Base-by-base conservation (phyloP, 2,113 vertebrate genomes). In the Centropristis striata region DNA sequence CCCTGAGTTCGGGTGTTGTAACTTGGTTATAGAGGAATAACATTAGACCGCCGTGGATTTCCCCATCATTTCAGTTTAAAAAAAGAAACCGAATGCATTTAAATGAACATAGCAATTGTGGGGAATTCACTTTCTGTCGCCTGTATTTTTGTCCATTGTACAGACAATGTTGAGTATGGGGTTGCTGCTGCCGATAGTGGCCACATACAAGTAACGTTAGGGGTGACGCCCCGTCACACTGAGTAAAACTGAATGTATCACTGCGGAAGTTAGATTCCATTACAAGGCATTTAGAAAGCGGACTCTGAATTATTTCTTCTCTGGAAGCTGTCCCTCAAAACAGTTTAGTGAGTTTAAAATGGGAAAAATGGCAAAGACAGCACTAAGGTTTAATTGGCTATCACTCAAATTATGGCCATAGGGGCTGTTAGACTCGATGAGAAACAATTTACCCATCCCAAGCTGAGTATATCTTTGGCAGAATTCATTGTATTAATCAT, bases 221-320 rank as follows among this genome's bases (percentile, higher is more conserved):
- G 93, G 94, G 94, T 92, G 94, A 95, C 94, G 94, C 94, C 95
- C 95, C 94, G 93, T 87, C 88, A 87, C 84, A 84, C 88, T 57
- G 67, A 79, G 80, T 78, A 28, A 69, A 88, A 84, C 66, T 82
- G 77, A 81, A 81, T 66, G 83, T 81, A 90, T 90, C 90, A 93
- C 90, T 94, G 94, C 94, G 94, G 94, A 95, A 96, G 94, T 94
- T 87, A 78, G 88, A 93, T 89, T 93, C 90, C 89, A 86, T 87
- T 89, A 85, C 84, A 75, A 80, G 50, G 76, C 86, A 60, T 84
- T 71, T 66, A 74, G 41, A 59, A 13, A 66, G 66, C 79, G 84
- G 76, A 67, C 59, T 53, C 41, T 4, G 68, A 8, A 20, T 51
- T 5, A 57, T 54, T 39, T 78, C 3, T 57, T 2, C n/a, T 51